Evolutionary conservation across 2,888 invertebrate genomes (phyloP).

Genomic region (Drosophila phalerata): DNA sequence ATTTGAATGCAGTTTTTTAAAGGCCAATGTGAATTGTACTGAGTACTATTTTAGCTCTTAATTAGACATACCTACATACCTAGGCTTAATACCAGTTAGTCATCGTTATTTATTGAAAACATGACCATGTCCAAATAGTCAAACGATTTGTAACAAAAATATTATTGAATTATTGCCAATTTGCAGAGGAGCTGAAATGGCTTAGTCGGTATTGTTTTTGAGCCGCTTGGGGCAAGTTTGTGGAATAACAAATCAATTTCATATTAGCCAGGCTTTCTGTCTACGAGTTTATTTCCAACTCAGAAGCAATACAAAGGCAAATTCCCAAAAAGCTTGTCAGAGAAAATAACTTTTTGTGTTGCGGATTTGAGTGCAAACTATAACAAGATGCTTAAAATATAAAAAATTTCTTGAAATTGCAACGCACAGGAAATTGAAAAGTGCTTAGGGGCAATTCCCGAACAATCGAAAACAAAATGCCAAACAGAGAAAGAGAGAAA

Average conservation of each 20-base stretch:
- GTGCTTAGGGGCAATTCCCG: conserved; percentile 47
- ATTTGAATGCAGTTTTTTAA: too few relatives aligned
- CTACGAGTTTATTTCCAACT: conserved; percentile 4
- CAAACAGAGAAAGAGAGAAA: conserved; percentile 23
- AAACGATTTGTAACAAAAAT: not conserved
- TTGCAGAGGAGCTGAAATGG: not conserved
- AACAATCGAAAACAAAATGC: conserved; percentile 36
- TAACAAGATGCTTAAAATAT: conserved; percentile 64
- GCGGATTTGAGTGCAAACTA: conserved; percentile 55
- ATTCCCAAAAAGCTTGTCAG: conserved; percentile 37
- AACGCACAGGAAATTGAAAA: conserved; percentile 68
- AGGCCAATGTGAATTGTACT: not conserved
- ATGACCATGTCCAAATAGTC: not conserved
- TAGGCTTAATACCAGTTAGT: not conserved
- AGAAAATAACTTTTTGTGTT: conserved; percentile 60
- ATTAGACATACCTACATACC: not conserved
- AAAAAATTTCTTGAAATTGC: conserved; percentile 48
- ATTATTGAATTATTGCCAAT: conserved; percentile 9
- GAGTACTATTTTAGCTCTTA: not conserved
- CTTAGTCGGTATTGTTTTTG: conserved; percentile 23
- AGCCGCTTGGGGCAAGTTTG: conserved; percentile 28
- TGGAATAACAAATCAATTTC: conserved; percentile 70
- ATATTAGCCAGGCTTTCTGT: conserved; percentile 42
- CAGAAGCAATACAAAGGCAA: conserved; percentile 15
- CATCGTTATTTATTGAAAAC: not conserved